phyloP scores from a whole-genome alignment of 2,888 invertebrate genomes.

The Drosophila eohydei region DNA sequence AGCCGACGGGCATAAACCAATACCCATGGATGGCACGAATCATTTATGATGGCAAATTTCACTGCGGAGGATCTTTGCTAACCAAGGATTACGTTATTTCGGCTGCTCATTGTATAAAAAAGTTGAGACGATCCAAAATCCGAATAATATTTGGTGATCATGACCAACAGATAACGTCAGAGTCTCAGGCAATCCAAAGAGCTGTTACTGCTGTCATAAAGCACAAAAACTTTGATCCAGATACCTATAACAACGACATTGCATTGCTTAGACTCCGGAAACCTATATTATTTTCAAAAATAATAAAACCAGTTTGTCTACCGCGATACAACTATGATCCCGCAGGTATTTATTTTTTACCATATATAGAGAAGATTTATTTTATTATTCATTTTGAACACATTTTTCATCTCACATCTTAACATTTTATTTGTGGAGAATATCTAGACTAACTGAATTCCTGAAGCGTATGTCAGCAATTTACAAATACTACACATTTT shows the following conservation, averaged over 20 bases:
- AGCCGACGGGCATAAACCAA: conserved; percentile 92
- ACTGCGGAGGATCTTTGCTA: conserved; percentile 93
- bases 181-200: conserved; percentile 92
- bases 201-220: conserved; percentile 91
- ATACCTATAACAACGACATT: conserved; percentile 94
- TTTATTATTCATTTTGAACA: background rate
- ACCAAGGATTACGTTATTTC: conserved; percentile 94
- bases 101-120: conserved; percentile 93
- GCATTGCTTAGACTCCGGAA: conserved; percentile 91
- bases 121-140: conserved; percentile 92
- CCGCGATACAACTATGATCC: conserved; percentile 86
- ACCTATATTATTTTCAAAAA: conserved; percentile 89
- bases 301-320: conserved; percentile 89
- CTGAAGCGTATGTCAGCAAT: no score
- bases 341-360: conserved; percentile 86
- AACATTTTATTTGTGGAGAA: no score
- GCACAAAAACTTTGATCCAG: conserved; percentile 93
- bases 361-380: background rate
- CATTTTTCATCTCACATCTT: no score
- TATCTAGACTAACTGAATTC: no score
- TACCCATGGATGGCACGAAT: conserved; percentile 95
- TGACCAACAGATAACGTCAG: conserved; percentile 92
- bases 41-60: conserved; percentile 94
- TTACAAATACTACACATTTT: background rate
- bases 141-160: conserved; percentile 93